These are phyloP conservation scores for Tetrax tetrax DNA, from an alignment of 2,113 vertebrate species.

Conservation along the genomic window DNA sequence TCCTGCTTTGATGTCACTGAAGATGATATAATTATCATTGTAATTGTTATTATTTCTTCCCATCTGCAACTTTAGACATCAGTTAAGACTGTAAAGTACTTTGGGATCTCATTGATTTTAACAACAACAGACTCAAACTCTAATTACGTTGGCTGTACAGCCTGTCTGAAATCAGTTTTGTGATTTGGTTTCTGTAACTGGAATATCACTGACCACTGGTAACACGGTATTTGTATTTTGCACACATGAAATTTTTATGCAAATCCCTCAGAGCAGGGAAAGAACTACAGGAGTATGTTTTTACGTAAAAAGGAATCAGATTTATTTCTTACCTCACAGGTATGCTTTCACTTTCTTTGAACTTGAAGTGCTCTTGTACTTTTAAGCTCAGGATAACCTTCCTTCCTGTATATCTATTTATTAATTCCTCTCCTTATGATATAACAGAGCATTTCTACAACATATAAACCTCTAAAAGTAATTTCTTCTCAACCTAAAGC, in stretches of 20 bases:
- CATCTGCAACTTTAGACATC: neutral
- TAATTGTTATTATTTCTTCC: neutral
- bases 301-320: neutral
- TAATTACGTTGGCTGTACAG: neutral
- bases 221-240: neutral
- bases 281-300: neutral
- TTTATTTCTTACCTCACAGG: neutral
- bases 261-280: neutral
- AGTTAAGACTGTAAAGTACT: neutral
- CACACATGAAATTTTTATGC: neutral
- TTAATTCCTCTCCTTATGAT: neutral
- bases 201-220: neutral
- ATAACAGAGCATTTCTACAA: neutral
- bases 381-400: neutral
- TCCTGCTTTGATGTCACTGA: neutral
- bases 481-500: neutral
- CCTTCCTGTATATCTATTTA: neutral
- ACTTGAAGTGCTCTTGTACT: neutral
- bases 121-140: neutral
- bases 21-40: neutral
- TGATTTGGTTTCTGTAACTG: neutral
- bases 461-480: neutral
- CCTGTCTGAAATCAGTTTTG: neutral
- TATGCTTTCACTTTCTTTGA: neutral
- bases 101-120: neutral